A percentile compares a stretch with the other conserved stretches of the same genome.
These are phyloP conservation scores for Lumbricus terrestris DNA, from an alignment of 2,888 invertebrate species.

Conservation along the genomic window DNA sequence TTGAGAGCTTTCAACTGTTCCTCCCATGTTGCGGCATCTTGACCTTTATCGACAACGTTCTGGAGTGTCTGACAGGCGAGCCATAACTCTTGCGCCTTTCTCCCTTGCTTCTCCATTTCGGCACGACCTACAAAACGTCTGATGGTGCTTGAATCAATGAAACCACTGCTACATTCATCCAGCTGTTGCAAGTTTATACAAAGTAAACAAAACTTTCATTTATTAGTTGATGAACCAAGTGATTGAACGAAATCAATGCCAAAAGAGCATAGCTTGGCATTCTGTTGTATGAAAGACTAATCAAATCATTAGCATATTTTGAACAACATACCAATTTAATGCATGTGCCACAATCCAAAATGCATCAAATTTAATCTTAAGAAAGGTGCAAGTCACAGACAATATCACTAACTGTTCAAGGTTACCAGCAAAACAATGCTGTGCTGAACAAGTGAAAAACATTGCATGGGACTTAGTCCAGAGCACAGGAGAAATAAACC, in stretches of 20 bases:
- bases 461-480: background rate
- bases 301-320: too few species aligned
- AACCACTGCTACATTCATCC: background rate
- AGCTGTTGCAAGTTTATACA: background rate
- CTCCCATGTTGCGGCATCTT: slow-evolving; percentile 54
- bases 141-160: background rate
- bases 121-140: slow-evolving; percentile 52
- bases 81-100: slow-evolving; percentile 82
- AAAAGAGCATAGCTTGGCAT: background rate
- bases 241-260: background rate
- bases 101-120: slow-evolving; percentile 58
- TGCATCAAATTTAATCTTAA: background rate
- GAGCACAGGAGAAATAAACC: background rate
- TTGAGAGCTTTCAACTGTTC: slow-evolving; percentile 47
- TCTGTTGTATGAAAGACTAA: too few species aligned
- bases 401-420: background rate
- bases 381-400: background rate
- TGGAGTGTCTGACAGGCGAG: slow-evolving; percentile 85
- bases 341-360: too few species aligned
- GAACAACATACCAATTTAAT: too few species aligned
- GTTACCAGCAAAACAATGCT: background rate
- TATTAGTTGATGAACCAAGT: background rate
- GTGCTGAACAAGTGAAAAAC: too few species aligned
- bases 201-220: background rate
- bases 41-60: slow-evolving; percentile 71